Evolutionary conservation across 2,113 vertebrate genomes (phyloP), one percentile per base, ranked within the genome.

Genomic region (Hyla sarda): DNA sequence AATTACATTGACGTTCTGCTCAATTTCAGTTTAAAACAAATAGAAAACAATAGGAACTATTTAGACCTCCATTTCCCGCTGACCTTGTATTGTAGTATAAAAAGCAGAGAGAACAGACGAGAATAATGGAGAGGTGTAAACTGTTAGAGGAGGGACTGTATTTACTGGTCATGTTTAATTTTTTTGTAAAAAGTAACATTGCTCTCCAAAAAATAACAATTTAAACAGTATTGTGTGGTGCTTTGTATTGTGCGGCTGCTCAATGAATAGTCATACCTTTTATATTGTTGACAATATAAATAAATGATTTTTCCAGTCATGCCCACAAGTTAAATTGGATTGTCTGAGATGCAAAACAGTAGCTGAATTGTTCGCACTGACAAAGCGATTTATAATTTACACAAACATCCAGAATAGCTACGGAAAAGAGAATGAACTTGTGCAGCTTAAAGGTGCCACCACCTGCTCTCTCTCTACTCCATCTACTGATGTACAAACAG

Each of bases 281-380:
- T 71, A 71, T 71, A 32, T 41, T 37, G 67, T 41, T 41, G 67
- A 71, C 32, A 41, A 71, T 23, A 3, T 71, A 23, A 32, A 71
- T 37, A 71, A 71, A 71, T 71, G 34, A 69, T 37, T 71, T 41
- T 71, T 71, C 37, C 32, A 71, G 67, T 21, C 34, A 71, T 23
- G 67, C 28, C 19, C 67, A 41, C 34, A 71, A 37, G 67, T 71
- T 71, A 71, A 37, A 71, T 71, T 71, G 34, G 34, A 41, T 71
- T 69, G 65, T 69, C 30, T 69, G 30, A 34, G 65, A 69, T 34
- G 65, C 65, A 69, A 69, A 69, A 21, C 16, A 34, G 65, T 19
- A 69, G 8, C 30, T 34, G 16, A 32, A 34, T 32, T 69, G 30
- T 14, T 34, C 7, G 5, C 65, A 69, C 19, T 69, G 30, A 69